A percentile compares a stretch with the other conserved stretches of the same genome.
Conservation (phyloP, 2,113 vertebrate species). For the Sorex fumeus region DNA sequence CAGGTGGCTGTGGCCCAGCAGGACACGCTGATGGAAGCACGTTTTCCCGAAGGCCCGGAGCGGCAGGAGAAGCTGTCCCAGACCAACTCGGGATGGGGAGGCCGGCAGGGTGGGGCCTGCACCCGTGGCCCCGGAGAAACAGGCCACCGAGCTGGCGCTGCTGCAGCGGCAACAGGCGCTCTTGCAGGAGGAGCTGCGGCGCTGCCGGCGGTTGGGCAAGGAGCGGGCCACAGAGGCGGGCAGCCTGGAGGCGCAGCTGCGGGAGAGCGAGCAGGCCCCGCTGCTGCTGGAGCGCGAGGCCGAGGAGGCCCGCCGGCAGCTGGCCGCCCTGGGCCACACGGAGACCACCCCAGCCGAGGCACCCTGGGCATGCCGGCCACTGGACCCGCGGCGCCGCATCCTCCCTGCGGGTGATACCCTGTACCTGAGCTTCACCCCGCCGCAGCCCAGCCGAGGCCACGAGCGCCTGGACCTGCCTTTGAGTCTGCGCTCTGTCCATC, state of each 20-base stretch:
- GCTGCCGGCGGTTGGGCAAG: conserved; percentile 88
- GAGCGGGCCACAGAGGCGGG: conserved; percentile 83
- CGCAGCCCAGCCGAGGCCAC: conserved; percentile 74
- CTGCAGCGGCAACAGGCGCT: conserved; percentile 93
- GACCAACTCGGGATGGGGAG: conserved; percentile 87
- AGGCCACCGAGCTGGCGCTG: conserved; percentile 89
- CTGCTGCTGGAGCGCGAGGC: conserved; percentile 88
- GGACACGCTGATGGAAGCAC: conserved; percentile 92
- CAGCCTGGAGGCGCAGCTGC: conserved; percentile 90
- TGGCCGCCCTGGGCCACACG: conserved; percentile 85
- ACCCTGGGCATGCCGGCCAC: conserved; percentile 72
- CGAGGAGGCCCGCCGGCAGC: conserved; percentile 88
- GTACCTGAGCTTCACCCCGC: conserved; percentile 86
- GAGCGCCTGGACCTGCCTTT: conserved; percentile 77
- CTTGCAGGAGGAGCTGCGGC: conserved; percentile 93
- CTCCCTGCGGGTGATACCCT: conserved; percentile 87
- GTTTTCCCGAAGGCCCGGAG: conserved; percentile 85
- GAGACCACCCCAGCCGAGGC: conserved; percentile 78
- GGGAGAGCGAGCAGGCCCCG: conserved; percentile 91
- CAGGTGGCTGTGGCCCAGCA: conserved; percentile 94
- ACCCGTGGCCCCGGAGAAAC: conserved; percentile 80
- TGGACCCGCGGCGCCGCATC: conserved; percentile 86
- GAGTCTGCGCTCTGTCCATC: conserved; percentile 74
- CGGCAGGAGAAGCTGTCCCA: conserved; percentile 84
- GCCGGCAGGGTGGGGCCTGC: background rate